Percentiles rank a stretch among this genome's conserved stretches.
Conservation (phyloP, 2,797 vertebrate genomes). For the Myotis myotis region DNA sequence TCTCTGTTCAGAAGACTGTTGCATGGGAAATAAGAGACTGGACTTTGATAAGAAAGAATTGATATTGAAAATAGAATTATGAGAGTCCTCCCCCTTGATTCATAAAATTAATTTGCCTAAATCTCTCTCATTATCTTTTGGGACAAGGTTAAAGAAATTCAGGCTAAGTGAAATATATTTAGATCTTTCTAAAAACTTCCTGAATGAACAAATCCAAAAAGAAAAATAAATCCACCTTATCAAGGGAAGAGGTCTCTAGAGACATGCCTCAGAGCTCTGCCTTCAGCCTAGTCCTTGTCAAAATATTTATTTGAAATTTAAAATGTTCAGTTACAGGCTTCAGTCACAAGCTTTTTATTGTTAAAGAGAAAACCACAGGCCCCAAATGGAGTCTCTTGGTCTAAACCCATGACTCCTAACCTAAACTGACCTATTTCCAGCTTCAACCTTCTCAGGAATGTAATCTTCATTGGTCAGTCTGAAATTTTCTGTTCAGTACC, state of each 20-base stretch:
- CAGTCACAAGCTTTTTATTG: not conserved
- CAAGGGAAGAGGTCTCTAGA: not conserved
- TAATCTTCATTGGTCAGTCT: not conserved
- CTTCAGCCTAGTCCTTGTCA: not conserved
- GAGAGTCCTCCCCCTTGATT: not conserved
- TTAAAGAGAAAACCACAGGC: not conserved
- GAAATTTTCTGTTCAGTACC: not conserved
- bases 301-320: constrained; percentile 25
- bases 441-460: not conserved
- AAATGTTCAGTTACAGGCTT: not conserved
- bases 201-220: not conserved
- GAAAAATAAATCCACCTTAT: not conserved
- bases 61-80: not conserved
- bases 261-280: not conserved
- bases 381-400: not conserved
- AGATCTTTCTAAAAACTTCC: not conserved
- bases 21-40: not conserved
- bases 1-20: not conserved
- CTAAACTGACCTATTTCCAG: not conserved
- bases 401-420: not conserved
- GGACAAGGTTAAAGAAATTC: not conserved
- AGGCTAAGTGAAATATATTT: not conserved
- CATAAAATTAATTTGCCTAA: not conserved
- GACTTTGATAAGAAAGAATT: not conserved
- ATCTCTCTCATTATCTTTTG: not conserved